phyloP scores from a whole-genome alignment of 2,113 vertebrate genomes.

The Semnornis frantzii region DNA sequence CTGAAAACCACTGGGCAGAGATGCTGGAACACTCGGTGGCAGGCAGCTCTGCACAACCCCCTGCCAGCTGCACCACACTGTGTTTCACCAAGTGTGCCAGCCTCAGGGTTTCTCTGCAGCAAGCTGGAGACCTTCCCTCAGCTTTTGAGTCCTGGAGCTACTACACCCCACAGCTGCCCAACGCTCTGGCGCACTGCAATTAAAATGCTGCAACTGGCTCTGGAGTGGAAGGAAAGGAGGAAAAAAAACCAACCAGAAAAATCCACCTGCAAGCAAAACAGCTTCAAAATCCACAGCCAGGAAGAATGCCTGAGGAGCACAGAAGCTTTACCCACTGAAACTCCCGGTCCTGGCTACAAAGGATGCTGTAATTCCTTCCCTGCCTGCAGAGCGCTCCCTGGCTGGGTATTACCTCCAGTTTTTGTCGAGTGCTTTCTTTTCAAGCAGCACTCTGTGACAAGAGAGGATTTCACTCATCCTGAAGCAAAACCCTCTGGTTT shows the following conservation, averaged over 20 bases:
- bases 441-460: background rate
- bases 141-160: background rate
- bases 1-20: background rate
- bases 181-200: background rate
- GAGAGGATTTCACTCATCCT: conserved; percentile 32
- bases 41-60: background rate
- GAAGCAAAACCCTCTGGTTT: conserved; percentile 28
- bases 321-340: background rate
- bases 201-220: background rate
- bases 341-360: conserved; percentile 2
- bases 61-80: background rate
- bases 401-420: conserved; percentile 13
- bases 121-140: background rate
- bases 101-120: background rate
- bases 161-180: background rate
- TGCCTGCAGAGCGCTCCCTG: conserved; percentile 34
- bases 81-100: background rate
- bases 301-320: background rate
- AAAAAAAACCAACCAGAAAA: background rate
- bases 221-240: background rate
- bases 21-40: background rate
- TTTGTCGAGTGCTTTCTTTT: background rate
- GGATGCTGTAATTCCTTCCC: conserved; percentile 3
- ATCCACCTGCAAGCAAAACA: conserved; percentile 28
- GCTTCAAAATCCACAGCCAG: conserved; percentile 40